Evolutionary conservation across 2,797 vertebrate species (phyloP).

Genomic region (Crypturellus tataupa): DNA sequence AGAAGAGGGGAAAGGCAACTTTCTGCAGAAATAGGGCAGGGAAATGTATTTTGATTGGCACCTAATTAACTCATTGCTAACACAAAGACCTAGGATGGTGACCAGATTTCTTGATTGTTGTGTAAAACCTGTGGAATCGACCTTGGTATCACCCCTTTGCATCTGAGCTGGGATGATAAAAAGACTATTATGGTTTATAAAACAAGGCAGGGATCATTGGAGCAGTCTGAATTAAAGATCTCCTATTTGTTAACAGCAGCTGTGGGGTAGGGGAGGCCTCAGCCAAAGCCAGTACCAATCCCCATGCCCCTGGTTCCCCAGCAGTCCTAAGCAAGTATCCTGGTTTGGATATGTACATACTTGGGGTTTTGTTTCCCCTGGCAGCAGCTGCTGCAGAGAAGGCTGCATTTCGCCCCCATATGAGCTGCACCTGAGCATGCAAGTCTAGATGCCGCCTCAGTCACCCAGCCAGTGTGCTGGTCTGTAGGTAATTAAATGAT

Average conservation of each 20-base stretch:
- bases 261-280: rapidly evolving
- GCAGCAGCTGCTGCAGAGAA: background rate
- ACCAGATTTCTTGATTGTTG: background rate
- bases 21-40: background rate
- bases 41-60: background rate
- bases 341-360: background rate
- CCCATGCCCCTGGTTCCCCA: background rate
- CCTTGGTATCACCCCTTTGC: background rate
- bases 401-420: background rate
- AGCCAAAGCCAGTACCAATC: background rate
- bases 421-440: background rate
- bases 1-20: background rate
- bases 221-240: background rate
- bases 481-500: background rate
- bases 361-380: background rate
- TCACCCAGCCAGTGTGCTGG: background rate
- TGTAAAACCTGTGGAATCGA: background rate
- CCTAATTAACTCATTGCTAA: background rate
- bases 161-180: background rate
- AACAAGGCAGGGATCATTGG: background rate
- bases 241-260: background rate
- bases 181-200: background rate
- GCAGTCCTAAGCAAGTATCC: rapidly evolving
- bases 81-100: background rate
- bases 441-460: background rate